phyloP scores from a whole-genome alignment of 2,888 invertebrate genomes.

The Scotopteryx bipunctaria region DNA sequence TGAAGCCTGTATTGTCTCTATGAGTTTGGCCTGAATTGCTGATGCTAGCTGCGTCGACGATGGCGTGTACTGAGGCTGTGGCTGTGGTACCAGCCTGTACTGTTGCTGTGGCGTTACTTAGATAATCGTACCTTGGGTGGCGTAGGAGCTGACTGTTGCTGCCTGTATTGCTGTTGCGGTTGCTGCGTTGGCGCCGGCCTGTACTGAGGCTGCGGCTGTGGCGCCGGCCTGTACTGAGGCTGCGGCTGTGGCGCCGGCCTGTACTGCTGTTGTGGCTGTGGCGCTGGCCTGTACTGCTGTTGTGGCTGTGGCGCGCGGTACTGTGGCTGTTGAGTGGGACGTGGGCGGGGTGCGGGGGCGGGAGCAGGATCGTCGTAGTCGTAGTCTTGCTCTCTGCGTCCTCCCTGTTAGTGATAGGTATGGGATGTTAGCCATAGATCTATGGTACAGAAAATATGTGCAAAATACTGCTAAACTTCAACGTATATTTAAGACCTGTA shows the following conservation, averaged over 20 bases:
- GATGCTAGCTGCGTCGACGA: neutral
- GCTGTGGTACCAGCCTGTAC: too few relatives aligned
- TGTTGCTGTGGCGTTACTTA: too few relatives aligned
- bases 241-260: constrained; percentile 47
- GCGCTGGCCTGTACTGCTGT: constrained; percentile 51
- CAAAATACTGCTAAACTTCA: too few relatives aligned
- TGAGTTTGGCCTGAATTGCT: neutral
- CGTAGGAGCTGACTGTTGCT: constrained; percentile 53
- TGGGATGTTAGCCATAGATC: too few relatives aligned
- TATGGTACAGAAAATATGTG: too few relatives aligned
- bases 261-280: constrained; percentile 50
- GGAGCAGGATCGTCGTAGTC: constrained; percentile 69
- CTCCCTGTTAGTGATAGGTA: constrained; percentile 50
- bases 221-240: constrained; percentile 50
- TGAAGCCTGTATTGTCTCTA: neutral
- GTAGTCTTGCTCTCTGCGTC: constrained; percentile 61
- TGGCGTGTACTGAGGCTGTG: neutral
- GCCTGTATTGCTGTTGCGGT: constrained; percentile 48
- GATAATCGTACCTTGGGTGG: constrained; percentile 72
- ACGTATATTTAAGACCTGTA: too few relatives aligned
- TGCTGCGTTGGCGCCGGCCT: constrained; percentile 43
- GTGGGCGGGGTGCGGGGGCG: constrained; percentile 45
- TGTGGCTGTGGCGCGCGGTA: constrained; percentile 47
- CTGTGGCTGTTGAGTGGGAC: constrained; percentile 45
- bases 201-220: constrained; percentile 50